Evolutionary conservation across 2,888 invertebrate genomes (phyloP).

Genomic region (Ochropleura leucogaster): DNA sequence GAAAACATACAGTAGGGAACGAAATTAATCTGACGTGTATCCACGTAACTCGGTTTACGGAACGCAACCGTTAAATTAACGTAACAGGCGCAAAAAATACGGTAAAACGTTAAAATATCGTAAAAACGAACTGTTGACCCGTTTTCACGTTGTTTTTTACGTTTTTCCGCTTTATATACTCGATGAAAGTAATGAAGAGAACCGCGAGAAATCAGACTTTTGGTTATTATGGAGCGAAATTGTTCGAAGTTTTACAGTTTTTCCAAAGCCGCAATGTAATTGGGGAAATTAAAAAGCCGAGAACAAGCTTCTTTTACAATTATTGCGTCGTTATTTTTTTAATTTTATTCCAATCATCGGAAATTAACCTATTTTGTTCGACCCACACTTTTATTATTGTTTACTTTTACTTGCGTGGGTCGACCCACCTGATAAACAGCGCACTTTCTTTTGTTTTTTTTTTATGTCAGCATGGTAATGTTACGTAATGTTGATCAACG

Average conservation of each 20-base stretch:
- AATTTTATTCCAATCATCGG: conserved; percentile 23
- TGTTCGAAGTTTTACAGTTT: conserved; percentile 7
- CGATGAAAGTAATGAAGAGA: conserved; percentile 47
- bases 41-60: conserved; percentile 77
- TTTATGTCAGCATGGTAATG: conserved; percentile 10
- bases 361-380: conserved; percentile 49
- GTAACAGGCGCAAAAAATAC: conserved; percentile 72
- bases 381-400: conserved; percentile 44
- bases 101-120: conserved; percentile 74
- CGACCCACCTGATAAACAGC: conserved; percentile 12
- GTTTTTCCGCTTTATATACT: conserved; percentile 67
- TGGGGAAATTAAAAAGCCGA: conserved; percentile 26
- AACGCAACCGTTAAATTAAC: conserved; percentile 73
- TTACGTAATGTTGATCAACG: conserved; percentile 11
- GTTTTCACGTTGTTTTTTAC: conserved; percentile 73
- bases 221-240: conserved; percentile 20
- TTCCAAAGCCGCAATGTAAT: conserved; percentile 29
- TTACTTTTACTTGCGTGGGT: conserved; percentile 32
- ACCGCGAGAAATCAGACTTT: conserved; percentile 11
- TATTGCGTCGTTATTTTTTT: conserved; percentile 8
- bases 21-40: conserved; percentile 60
- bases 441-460: conserved; percentile 39
- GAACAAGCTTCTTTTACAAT: conserved; percentile 19
- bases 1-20: conserved; percentile 17
- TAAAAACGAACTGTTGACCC: conserved; percentile 77